Percentiles rank a stretch among this genome's conserved stretches.
These are phyloP conservation scores for Bombus soroeensis DNA, from an alignment of 1,140 invertebrate genomes.

Conservation along the genomic window DNA sequence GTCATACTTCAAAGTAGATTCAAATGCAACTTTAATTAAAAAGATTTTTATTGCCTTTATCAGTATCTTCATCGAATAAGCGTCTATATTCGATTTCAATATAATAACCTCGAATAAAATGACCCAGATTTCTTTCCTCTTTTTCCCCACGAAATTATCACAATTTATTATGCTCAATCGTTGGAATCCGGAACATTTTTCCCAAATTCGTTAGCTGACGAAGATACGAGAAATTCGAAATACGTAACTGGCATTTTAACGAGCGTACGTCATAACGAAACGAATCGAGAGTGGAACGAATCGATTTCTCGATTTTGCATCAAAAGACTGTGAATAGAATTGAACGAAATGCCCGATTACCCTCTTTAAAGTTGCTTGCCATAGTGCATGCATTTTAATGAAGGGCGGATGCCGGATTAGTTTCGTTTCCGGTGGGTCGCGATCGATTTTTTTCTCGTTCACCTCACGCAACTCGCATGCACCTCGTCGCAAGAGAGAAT, in stretches of 20 bases:
- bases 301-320: neutral
- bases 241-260: conserved; percentile 15
- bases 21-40: neutral
- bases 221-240: neutral
- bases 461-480: conserved; percentile 19
- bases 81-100: neutral
- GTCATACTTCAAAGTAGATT: neutral
- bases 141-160: neutral
- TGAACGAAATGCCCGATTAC: neutral
- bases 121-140: neutral
- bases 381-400: conserved; percentile 37
- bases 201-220: neutral
- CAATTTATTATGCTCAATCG: neutral
- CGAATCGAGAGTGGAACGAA: neutral
- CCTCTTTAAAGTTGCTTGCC: neutral
- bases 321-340: neutral
- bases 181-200: neutral
- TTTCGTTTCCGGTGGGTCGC: conserved; percentile 24
- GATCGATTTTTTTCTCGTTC: conserved; percentile 32
- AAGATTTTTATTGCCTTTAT: neutral
- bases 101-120: neutral
- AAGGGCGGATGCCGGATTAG: conserved; percentile 29
- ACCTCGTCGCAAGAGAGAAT: neutral
- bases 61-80: neutral
- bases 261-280: neutral